These are phyloP conservation scores for Wiebesia pumilae DNA, from an alignment of 1,140 invertebrate species.

Conservation along the genomic window DNA sequence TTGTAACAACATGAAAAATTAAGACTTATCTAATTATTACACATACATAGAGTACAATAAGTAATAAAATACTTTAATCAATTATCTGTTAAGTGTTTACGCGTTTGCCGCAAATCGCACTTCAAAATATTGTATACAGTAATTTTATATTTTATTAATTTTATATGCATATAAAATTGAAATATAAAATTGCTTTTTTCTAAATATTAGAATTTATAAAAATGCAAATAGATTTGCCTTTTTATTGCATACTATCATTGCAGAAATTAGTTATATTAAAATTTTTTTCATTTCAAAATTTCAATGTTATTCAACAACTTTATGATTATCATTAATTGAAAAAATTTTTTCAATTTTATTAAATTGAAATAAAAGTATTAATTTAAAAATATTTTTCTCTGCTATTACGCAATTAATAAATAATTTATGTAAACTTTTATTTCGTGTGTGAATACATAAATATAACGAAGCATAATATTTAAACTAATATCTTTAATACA, in stretches of 20 bases:
- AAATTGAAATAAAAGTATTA: background rate
- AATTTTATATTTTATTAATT: background rate
- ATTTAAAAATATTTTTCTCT: background rate
- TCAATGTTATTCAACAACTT: background rate
- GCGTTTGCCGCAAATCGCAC: background rate
- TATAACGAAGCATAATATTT: background rate
- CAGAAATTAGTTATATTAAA: background rate
- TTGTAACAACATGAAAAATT: background rate
- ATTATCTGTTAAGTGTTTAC: background rate
- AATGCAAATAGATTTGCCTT: background rate
- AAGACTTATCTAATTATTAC: background rate
- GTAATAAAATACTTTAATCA: background rate
- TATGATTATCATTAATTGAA: background rate
- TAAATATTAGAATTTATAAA: background rate
- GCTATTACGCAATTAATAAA: background rate
- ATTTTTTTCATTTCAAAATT: background rate
- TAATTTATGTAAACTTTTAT: background rate
- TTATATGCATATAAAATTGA: background rate
- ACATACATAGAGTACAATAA: background rate
- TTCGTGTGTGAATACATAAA: background rate
- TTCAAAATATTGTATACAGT: background rate
- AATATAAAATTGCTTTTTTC: background rate
- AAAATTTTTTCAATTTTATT: background rate
- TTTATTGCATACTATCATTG: background rate
- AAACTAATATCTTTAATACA: conserved; percentile 11